Percentiles rank a stretch among this genome's conserved stretches.
Evolutionary conservation across 2,113 vertebrate genomes (phyloP).

Genomic region (Dicerorhinus sumatrensis): DNA sequence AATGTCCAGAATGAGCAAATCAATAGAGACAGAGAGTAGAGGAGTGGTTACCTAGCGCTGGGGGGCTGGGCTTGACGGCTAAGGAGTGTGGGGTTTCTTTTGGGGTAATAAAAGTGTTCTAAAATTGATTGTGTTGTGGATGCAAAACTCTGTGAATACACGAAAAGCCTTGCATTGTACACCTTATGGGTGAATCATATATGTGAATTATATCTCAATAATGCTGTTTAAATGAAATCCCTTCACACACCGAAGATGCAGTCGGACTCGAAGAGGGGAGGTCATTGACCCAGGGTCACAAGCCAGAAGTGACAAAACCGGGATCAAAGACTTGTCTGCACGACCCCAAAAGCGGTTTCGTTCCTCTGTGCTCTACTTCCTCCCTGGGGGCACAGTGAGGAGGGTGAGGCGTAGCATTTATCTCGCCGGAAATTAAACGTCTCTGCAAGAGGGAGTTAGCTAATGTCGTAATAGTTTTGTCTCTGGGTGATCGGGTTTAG

Average conservation of each 20-base stretch:
- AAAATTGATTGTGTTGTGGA: too few species aligned
- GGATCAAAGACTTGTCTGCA: background rate
- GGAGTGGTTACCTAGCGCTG: rapidly evolving
- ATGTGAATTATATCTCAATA: background rate
- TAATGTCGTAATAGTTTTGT: background rate
- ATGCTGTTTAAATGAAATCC: background rate
- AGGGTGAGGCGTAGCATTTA: too few species aligned
- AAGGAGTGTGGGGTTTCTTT: background rate
- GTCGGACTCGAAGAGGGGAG: background rate
- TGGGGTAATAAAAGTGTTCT: background rate
- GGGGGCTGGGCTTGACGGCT: background rate
- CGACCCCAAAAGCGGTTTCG: background rate
- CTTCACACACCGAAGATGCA: background rate
- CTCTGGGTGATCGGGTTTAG: background rate
- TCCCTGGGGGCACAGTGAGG: rapidly evolving
- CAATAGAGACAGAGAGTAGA: background rate
- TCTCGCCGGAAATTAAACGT: background rate
- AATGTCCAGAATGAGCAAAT: background rate
- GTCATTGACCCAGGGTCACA: background rate
- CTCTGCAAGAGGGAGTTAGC: background rate
- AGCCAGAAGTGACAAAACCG: too few species aligned
- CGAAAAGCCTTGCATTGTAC: background rate
- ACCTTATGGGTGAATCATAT: background rate
- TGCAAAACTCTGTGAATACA: background rate
- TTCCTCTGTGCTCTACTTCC: background rate